A percentile compares a stretch with the other conserved stretches of the same genome.
These are phyloP conservation scores for Hanleya hanleyi DNA, from an alignment of 2,888 invertebrate species.

Conservation along the genomic window DNA sequence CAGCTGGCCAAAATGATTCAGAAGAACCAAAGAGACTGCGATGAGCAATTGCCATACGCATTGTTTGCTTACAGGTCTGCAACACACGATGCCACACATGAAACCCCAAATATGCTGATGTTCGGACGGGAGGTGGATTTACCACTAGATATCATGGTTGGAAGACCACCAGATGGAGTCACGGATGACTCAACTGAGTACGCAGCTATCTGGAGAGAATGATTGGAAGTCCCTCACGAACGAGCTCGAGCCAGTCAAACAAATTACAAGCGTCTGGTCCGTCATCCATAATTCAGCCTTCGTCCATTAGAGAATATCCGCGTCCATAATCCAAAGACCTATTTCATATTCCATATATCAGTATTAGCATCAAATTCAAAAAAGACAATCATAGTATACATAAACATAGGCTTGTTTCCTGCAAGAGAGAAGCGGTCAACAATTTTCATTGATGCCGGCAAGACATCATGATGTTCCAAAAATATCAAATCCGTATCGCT, in stretches of 20 bases:
- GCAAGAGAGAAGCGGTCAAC: no score
- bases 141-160: conserved; percentile 24
- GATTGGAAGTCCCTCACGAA: background rate
- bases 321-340: no score
- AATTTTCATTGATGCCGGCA: no score
- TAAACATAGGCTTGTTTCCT: no score
- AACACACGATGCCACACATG: conserved; percentile 15
- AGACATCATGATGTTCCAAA: no score
- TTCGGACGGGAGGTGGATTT: conserved; percentile 14
- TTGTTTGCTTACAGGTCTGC: conserved; percentile 26
- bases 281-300: no score
- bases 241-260: background rate
- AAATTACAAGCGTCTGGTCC: no score
- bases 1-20: conserved; percentile 20
- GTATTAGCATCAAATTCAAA: no score
- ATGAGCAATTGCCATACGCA: conserved; percentile 17
- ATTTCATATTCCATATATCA: no score
- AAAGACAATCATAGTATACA: no score
- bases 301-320: no score
- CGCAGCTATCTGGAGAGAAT: background rate
- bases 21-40: conserved; percentile 32
- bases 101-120: conserved; percentile 19
- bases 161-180: background rate
- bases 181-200: background rate
- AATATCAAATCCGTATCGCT: no score